Base-by-base conservation (phyloP, 2,888 invertebrate species). In the Platypus cylindrus region DNA sequence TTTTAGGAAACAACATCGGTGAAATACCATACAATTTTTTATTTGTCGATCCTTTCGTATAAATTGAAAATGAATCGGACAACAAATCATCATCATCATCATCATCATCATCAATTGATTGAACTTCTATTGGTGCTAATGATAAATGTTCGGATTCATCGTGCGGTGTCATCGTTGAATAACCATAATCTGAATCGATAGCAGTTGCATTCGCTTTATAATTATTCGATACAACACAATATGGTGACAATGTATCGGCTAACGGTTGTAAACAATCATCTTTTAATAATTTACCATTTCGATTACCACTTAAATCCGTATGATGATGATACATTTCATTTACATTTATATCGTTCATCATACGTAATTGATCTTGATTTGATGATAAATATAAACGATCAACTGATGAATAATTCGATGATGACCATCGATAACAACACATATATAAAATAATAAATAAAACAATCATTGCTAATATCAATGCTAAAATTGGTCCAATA, bases 141-240 rank as follows among this genome's bases (percentile, higher is more conserved):
- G 79, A 80, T 45, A 82, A 75, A 47, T 83, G 81, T 55, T 87
- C 86, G 1, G 83, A 84, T 54, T 87, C 87, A 53, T 89, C 87
- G 49, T 87, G 86, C 2, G 85, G 86, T 1, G 87, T 89, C 89
- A 89, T 89, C 0, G 89, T 89, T 3, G 87, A 89, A 61, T 93
- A 93, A 2, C 93, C 93, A 55, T 91, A 89, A 64, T 93, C 93
- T n/a, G 86, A 89, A 48, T 80, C 80, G 27, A 78, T 79, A 0
- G 80, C 77, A 1, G 78, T 73, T 28, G 78, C 74, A 3, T 83
- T 75, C 17, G 85, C 70, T 24, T 82, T 66, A 56, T 86, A 87
- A 34, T 77, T 78, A 1, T 84, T 82, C 27, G 84, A 78, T 23
- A 32, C 32, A 41, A 89, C 80, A 41, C 85, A 76, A 57, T 91